phyloP scores from a whole-genome alignment of 2,797 vertebrate species.

The Harpagifer antarcticus region DNA sequence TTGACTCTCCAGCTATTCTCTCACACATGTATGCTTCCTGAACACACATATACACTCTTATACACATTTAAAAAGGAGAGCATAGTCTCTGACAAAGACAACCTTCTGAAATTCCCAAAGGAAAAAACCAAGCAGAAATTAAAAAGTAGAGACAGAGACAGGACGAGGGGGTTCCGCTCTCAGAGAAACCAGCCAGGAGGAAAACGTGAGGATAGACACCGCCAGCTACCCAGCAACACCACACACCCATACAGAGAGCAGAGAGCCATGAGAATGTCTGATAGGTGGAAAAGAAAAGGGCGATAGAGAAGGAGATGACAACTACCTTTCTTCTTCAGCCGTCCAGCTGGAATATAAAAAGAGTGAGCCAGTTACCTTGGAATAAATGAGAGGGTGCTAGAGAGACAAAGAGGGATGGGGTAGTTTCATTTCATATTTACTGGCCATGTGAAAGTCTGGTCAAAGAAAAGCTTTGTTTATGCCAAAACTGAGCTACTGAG shows the following conservation, averaged over 20 bases:
- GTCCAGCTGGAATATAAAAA: conserved; percentile 87
- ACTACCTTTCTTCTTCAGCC: conserved; percentile 86
- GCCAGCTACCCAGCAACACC: conserved; percentile 65
- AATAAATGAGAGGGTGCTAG: conserved; percentile 54
- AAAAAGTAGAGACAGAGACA: conserved; percentile 49
- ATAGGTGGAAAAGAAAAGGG: conserved; percentile 53
- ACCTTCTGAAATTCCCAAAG: conserved; percentile 54
- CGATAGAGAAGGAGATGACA: conserved; percentile 74
- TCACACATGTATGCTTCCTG: conserved; percentile 35
- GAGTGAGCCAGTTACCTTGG: conserved; percentile 73
- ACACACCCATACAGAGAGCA: conserved; percentile 72
- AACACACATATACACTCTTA: conserved; percentile 11
- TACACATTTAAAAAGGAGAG: conserved; percentile 47
- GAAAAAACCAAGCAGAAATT: conserved; percentile 61
- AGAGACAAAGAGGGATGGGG: conserved; percentile 46
- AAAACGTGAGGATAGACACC: conserved; percentile 63
- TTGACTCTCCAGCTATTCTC: conserved; percentile 44
- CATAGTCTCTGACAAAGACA: conserved; percentile 49
- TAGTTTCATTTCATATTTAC: conserved; percentile 54
- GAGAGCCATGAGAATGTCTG: conserved; percentile 57
- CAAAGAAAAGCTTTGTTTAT: conserved; percentile 11
- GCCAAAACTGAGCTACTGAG: conserved; percentile 9
- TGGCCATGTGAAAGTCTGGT: conserved; percentile 25
- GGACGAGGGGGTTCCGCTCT: conserved; percentile 34
- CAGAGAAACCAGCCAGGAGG: conserved; percentile 50